phyloP scores from a whole-genome alignment of 2,888 invertebrate genomes.

The Serrognathus titanus region DNA sequence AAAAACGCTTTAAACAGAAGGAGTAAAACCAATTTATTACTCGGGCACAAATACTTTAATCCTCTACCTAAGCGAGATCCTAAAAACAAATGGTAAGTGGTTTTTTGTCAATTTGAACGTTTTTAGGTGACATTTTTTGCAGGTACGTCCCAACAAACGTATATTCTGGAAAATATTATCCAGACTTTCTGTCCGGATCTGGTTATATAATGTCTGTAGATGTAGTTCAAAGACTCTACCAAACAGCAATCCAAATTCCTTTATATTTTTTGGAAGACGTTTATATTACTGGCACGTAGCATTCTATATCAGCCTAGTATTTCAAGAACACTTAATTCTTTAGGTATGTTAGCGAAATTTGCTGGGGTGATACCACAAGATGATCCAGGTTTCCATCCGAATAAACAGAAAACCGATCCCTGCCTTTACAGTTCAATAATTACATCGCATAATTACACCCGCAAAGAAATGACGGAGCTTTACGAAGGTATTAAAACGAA shows the following conservation, averaged over 20 bases:
- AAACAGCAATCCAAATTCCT: slow-evolving; percentile 62
- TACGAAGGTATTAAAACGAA: too few species aligned
- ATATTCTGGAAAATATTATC: slow-evolving; percentile 68
- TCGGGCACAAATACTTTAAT: slow-evolving; percentile 72
- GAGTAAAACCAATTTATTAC: slow-evolving; percentile 49
- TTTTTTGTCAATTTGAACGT: not conserved
- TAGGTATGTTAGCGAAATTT: not conserved
- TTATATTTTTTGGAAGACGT: slow-evolving; percentile 74
- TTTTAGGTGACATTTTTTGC: slow-evolving; percentile 10
- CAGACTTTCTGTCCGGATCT: slow-evolving; percentile 75
- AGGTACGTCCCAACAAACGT: slow-evolving; percentile 79
- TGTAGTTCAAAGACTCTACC: slow-evolving; percentile 61
- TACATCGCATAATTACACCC: too few species aligned
- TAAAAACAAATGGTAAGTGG: slow-evolving; percentile 68
- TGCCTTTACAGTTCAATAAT: too few species aligned
- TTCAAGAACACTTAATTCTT: not conserved
- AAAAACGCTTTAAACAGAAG: slow-evolving; percentile 40
- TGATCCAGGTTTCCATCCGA: too few species aligned
- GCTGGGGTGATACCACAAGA: too few species aligned
- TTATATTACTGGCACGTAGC: slow-evolving; percentile 63
- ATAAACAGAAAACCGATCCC: too few species aligned
- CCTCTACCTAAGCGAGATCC: slow-evolving; percentile 70
- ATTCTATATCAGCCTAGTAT: not conserved
- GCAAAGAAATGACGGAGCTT: too few species aligned
- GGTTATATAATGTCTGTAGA: slow-evolving; percentile 70